phyloP scores from a whole-genome alignment of 2,888 invertebrate species.

The Pollenia amentaria region DNA sequence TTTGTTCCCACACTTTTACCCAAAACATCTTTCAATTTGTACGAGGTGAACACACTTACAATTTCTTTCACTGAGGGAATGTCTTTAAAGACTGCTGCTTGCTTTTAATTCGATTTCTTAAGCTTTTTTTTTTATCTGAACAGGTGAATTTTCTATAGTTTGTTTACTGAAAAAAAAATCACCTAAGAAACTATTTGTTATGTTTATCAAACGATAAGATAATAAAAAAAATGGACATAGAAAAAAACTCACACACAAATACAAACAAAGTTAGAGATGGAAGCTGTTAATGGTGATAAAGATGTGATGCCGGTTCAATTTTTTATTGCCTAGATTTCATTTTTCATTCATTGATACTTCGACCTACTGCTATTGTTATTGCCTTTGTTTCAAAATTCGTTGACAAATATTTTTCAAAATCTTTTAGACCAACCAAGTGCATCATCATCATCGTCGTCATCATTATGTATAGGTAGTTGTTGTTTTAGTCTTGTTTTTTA shows the following conservation, averaged over 20 bases:
- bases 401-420: slow-evolving; percentile 20
- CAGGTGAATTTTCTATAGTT: slow-evolving; percentile 66
- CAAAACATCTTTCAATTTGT: slow-evolving; percentile 2
- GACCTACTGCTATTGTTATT: not conserved
- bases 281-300: slow-evolving; percentile 35
- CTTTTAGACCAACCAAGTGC: not conserved
- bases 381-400: not conserved
- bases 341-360: slow-evolving; percentile 49
- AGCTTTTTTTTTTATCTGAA: slow-evolving; percentile 31
- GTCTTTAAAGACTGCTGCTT: slow-evolving; percentile 1
- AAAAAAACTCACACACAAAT: not conserved
- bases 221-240: not conserved
- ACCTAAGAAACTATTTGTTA: slow-evolving; percentile 60
- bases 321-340: slow-evolving; percentile 29
- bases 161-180: slow-evolving; percentile 38
- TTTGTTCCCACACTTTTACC: slow-evolving; percentile 83
- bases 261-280: slow-evolving; percentile 10
- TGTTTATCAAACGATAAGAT: slow-evolving; percentile 62
- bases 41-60: slow-evolving; percentile 77
- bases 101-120: not conserved
- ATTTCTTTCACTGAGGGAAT: slow-evolving; percentile 31
- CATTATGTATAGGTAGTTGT: not conserved
- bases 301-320: slow-evolving; percentile 29
- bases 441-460: not conserved
- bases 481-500: not conserved